Conservation (phyloP, 2,113 vertebrate species). For the Xiphophorus couchianus region DNA sequence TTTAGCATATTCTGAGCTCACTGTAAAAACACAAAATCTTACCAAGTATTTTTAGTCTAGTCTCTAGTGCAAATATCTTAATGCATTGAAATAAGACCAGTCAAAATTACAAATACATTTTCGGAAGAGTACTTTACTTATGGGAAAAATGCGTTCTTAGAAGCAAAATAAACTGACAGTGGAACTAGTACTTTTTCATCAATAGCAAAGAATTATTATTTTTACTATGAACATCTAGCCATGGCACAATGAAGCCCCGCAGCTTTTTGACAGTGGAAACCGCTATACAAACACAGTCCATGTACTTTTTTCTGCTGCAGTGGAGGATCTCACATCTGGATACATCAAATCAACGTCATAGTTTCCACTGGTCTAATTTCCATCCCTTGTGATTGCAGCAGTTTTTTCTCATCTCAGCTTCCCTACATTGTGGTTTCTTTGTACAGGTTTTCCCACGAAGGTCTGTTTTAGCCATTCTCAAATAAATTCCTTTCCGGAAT, state of each 20-base stretch:
- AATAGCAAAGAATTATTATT: too few relatives aligned
- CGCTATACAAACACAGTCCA: background rate
- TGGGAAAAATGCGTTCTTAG: too few relatives aligned
- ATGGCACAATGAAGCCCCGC: too few relatives aligned
- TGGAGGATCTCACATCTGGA: background rate
- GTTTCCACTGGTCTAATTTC: background rate
- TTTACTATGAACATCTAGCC: too few relatives aligned
- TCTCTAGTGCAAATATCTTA: too few relatives aligned
- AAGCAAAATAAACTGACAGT: too few relatives aligned
- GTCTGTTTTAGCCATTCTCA: background rate
- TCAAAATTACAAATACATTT: too few relatives aligned
- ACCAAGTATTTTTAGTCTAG: too few relatives aligned
- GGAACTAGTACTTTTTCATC: too few relatives aligned
- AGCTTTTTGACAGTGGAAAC: background rate
- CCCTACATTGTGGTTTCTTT: background rate
- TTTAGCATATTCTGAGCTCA: background rate
- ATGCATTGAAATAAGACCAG: too few relatives aligned
- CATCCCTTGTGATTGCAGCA: background rate
- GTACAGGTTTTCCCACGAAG: background rate
- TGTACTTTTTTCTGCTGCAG: background rate
- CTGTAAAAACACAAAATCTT: too few relatives aligned
- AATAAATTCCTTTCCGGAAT: background rate
- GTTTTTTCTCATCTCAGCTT: background rate
- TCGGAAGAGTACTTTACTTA: too few relatives aligned
- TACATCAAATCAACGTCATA: background rate